Evolutionary conservation across 1,140 invertebrate genomes (phyloP).

Genomic region (Diabrotica virgifera): DNA sequence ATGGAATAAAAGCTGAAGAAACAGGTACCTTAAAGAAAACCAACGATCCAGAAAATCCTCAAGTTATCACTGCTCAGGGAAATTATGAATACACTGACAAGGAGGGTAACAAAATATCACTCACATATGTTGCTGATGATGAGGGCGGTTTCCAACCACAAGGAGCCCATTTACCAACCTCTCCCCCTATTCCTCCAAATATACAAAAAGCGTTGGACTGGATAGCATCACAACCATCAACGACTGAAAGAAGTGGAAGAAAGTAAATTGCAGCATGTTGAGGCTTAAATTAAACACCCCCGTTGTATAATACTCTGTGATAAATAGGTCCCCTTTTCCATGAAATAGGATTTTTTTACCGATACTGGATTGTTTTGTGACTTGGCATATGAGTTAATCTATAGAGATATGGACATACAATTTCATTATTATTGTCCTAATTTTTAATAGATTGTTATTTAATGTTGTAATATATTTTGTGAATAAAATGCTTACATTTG

Average conservation of each 20-base stretch:
- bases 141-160: conserved; percentile 71
- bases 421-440: too few relatives aligned
- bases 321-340: too few relatives aligned
- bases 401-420: too few relatives aligned
- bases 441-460: too few relatives aligned
- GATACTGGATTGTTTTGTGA: too few relatives aligned
- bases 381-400: too few relatives aligned
- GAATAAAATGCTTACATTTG: too few relatives aligned
- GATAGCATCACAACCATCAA: conserved; percentile 50
- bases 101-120: conserved; percentile 71
- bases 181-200: conserved; percentile 72
- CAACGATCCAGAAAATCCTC: conserved; percentile 55
- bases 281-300: too few relatives aligned
- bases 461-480: too few relatives aligned
- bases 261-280: not conserved
- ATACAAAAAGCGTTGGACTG: conserved; percentile 73
- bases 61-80: conserved; percentile 66
- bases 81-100: conserved; percentile 79
- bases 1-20: conserved; percentile 69
- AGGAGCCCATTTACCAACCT: conserved; percentile 69
- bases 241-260: conserved; percentile 40
- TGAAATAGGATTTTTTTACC: too few relatives aligned
- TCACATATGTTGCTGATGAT: conserved; percentile 77
- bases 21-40: conserved; percentile 63
- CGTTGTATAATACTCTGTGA: too few relatives aligned